A percentile compares a stretch with the other conserved stretches of the same genome.
Conservation (phyloP, 2,797 vertebrate species). For the Psittacula echo region DNA sequence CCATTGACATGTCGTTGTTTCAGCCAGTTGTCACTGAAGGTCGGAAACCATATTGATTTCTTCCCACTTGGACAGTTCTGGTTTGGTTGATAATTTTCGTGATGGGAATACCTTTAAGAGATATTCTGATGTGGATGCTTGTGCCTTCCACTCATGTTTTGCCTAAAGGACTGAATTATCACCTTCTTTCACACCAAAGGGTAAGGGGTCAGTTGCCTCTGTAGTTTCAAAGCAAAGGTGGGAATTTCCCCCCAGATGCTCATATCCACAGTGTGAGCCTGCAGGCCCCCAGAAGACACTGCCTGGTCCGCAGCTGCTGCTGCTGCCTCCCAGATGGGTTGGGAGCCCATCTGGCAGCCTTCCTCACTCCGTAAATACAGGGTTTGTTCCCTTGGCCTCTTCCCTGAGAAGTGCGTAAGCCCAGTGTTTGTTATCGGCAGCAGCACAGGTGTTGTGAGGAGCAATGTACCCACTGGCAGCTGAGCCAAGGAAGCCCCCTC, state of each 20-base stretch:
- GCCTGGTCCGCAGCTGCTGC: background rate
- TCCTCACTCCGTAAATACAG: background rate
- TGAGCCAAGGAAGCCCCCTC: background rate
- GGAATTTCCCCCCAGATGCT: background rate
- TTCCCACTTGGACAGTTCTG: background rate
- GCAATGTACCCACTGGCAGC: background rate
- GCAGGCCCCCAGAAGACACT: background rate
- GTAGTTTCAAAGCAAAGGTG: background rate
- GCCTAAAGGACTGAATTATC: background rate
- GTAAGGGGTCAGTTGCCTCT: background rate
- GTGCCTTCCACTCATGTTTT: background rate
- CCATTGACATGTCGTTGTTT: background rate
- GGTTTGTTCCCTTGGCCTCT: background rate
- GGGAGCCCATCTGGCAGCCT: background rate
- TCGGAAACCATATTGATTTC: background rate
- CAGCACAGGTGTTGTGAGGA: accelerated
- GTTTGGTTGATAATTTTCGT: background rate
- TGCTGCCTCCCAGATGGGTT: background rate
- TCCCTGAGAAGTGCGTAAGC: accelerated
- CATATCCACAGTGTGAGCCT: accelerated
- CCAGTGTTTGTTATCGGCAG: background rate
- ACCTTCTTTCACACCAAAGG: background rate
- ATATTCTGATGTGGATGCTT: background rate
- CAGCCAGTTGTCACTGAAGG: background rate
- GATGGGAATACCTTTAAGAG: background rate